Evolutionary conservation across 2,888 invertebrate genomes (phyloP), one percentile per base, ranked within the genome.

Genomic region (Crossocerus cetratus): DNA sequence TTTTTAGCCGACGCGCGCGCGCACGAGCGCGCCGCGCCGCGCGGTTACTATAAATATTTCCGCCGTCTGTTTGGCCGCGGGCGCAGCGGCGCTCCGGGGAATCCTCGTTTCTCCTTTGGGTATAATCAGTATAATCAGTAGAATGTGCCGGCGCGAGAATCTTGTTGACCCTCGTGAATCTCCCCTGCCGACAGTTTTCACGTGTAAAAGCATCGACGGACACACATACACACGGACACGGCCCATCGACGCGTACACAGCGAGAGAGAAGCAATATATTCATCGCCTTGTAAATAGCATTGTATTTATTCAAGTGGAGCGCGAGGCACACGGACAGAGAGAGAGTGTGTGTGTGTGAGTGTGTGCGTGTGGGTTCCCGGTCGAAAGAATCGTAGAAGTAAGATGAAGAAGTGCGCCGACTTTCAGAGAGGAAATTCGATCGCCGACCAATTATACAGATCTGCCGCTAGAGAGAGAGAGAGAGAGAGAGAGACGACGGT

Each of bases 241-340:
- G 42, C 59, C 42, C 14, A 32, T 11, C 18, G 53, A 21, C 53
- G 44, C 21, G 21, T 44, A 53, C 43, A 2, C 14, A 14, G 11
- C 23, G 59, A 57, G 21, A 62, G 18, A 20, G 56, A 72, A 74
- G 76, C 72, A 74, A 71, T 78, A 73, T 69, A 71, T 74, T 78
- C 72, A 76, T 80, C 65, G 77, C 67, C 77, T 77, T 83, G 84
- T 83, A 83, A 71, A 83, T 81, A 81, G 70, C 76, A 76, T 82
- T 75, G 72, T 84, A 84, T 85, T 85, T 84, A 83, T 85, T 83
- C 78, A 74, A 80, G 70, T 77, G 83, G 71, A 78, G 58, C 66
- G 65, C 67, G 70, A 76, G 78, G 74, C 69, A 32, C 32, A 32
- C 5, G 32, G 32, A 32, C 11, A n/a, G n/a, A n/a, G n/a, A n/a